Base-by-base conservation (phyloP, 1,140 invertebrate species). In the Cecropterus lyciades region DNA sequence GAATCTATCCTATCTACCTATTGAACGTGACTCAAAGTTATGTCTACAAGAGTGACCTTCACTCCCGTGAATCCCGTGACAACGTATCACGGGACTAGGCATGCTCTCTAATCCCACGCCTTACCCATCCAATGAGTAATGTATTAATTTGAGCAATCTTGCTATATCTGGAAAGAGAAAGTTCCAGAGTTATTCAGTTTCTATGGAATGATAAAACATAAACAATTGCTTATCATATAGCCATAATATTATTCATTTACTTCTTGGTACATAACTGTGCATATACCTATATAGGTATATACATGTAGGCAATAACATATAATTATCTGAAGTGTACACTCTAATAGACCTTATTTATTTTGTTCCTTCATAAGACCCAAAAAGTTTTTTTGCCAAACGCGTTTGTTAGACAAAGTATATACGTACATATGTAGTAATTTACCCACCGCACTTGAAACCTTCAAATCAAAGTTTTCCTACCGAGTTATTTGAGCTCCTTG, bases 81-180 rank as follows among this genome's bases (percentile, higher is more conserved):
- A 46, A 46, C 45, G 16, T 16, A 46, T 46, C 45, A 46, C 45
- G 45, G 45, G 45, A 46, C 16, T 46, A 46, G 9, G 14, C 5
- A 16, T 46, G 16, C 5, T 20, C 16, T 46, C 15, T 11, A 17
- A 13, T 11, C 40, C 37, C 20, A 59, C 45, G 43, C 9, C n/a
- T 10, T 11, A n/a, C 40, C 13, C 4, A 1, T 42, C 0, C 15
- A 48, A 10, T 45, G 30, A 46, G 37, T 55, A 53, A 24, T 33
- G 27, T 37, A 37, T 37, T 4, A 49, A 30, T 59, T 43, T 14
- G 20, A 20, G 5, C 20, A 20, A 20, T 2, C 20, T 20, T 20
- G 7, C 42, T 46, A 17, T 46, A 46, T 46, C n/a, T 17, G 45
- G 16, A 46, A 14, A 43, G 40, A 43, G 40, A 43, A 43, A 43